Evolutionary conservation across 2,888 invertebrate species (phyloP).

Genomic region (Eristalis arbustorum): DNA sequence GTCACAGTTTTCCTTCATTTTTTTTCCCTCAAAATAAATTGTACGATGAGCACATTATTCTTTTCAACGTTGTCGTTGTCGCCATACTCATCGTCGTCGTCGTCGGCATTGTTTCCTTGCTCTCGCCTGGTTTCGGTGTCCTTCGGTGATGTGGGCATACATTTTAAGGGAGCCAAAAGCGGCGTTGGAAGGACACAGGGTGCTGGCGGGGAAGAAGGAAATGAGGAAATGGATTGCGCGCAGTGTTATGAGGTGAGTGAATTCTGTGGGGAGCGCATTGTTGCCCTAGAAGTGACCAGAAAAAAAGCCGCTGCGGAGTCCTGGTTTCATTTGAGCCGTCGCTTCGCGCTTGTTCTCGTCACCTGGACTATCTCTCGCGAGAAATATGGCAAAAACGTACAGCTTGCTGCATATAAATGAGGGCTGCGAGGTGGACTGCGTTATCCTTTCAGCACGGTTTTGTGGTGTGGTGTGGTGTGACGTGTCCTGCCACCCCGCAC

Average conservation of each 20-base stretch:
- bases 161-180: background rate
- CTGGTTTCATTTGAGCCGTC: background rate
- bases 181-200: background rate
- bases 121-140: background rate
- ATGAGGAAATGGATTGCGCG: conserved; percentile 52
- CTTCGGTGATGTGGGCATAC: background rate
- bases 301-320: background rate
- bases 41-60: conserved; percentile 59
- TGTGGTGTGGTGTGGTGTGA: conserved; percentile 1
- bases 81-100: background rate
- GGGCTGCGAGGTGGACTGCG: conserved; percentile 10
- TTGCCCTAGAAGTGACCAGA: conserved; percentile 36
- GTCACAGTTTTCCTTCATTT: conserved; percentile 38
- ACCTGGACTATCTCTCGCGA: background rate
- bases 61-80: conserved; percentile 1
- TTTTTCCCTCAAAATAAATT: conserved; percentile 36
- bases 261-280: conserved; percentile 21
- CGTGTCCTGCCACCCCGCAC: background rate
- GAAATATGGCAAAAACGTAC: background rate
- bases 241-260: conserved; percentile 37
- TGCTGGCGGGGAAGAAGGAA: background rate
- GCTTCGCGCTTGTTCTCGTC: background rate
- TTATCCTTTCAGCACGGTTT: conserved; percentile 58
- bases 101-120: background rate
- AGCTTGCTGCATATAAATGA: background rate